Conservation (phyloP, 2,888 invertebrate species). For the Pammene aurita region DNA sequence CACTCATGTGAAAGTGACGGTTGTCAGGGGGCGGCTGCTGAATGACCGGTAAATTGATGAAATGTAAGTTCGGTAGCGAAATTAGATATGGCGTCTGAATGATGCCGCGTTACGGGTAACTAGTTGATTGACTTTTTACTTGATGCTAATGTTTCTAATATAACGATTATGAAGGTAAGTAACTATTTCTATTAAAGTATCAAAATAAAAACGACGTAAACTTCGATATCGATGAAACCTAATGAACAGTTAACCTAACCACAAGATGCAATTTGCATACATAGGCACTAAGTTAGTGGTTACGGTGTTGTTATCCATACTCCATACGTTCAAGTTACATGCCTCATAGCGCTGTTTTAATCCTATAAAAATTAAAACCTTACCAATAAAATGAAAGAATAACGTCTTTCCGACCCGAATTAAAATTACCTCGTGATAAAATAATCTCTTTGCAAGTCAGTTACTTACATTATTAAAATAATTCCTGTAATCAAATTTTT, state of each 20-base stretch:
- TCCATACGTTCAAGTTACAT: constrained; percentile 33
- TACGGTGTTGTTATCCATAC: constrained; percentile 34
- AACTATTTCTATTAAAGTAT: no score
- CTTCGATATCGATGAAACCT: no score
- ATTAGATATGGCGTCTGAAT: neutral
- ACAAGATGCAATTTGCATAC: constrained; percentile 20
- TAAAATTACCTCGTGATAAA: no score
- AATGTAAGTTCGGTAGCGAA: neutral
- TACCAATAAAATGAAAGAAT: no score
- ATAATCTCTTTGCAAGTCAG: no score
- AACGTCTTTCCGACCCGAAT: no score
- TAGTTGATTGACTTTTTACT: neutral
- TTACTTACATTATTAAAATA: no score
- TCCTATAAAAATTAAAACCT: neutral
- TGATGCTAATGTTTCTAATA: no score
- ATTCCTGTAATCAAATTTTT: no score
- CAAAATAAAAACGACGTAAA: no score
- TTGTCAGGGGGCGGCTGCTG: neutral
- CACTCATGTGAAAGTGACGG: constrained; percentile 37
- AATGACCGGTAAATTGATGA: neutral
- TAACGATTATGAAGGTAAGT: neutral
- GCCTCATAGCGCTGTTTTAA: neutral
- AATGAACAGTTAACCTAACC: constrained; percentile 21
- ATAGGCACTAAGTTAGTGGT: constrained; percentile 24
- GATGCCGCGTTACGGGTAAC: neutral